phyloP scores from a whole-genome alignment of 2,888 invertebrate genomes.

The Stenolophus ochropezus region DNA sequence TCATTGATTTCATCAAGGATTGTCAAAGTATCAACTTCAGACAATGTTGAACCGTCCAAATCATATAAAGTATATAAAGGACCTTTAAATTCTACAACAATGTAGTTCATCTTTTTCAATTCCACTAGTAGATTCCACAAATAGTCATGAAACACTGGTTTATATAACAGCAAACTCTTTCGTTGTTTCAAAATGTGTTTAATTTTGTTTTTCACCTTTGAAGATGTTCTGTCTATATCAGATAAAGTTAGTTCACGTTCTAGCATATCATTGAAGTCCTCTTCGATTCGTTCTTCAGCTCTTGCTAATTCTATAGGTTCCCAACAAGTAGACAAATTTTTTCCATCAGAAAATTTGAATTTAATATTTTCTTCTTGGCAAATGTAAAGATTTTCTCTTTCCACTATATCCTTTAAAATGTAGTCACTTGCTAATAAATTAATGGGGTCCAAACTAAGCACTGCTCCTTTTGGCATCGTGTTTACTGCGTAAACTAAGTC shows the following conservation, averaged over 20 bases:
- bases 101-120: conserved; percentile 78
- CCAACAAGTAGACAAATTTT: conserved; percentile 71
- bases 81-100: conserved; percentile 78
- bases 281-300: conserved; percentile 62
- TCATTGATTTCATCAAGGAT: conserved; percentile 74
- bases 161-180: conserved; percentile 74
- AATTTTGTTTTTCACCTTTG: not conserved
- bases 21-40: conserved; percentile 73
- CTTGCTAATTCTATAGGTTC: conserved; percentile 73
- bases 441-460: conserved; percentile 82
- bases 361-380: conserved; percentile 67
- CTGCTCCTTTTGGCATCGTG: conserved; percentile 84
- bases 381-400: conserved; percentile 77
- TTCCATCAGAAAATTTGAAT: conserved; percentile 65
- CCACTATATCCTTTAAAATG: conserved; percentile 78
- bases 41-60: conserved; percentile 74
- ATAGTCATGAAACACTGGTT: conserved; percentile 76
- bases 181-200: conserved; percentile 73
- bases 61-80: conserved; percentile 76
- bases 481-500: conserved; percentile 81
- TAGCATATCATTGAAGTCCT: conserved; percentile 63
- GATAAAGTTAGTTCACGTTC: conserved; percentile 65
- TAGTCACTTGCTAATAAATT: conserved; percentile 77
- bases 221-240: conserved; percentile 61
- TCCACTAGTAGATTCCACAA: conserved; percentile 76